Conservation (phyloP, 1,140 invertebrate genomes). For the Lutraria rhynchaena region DNA sequence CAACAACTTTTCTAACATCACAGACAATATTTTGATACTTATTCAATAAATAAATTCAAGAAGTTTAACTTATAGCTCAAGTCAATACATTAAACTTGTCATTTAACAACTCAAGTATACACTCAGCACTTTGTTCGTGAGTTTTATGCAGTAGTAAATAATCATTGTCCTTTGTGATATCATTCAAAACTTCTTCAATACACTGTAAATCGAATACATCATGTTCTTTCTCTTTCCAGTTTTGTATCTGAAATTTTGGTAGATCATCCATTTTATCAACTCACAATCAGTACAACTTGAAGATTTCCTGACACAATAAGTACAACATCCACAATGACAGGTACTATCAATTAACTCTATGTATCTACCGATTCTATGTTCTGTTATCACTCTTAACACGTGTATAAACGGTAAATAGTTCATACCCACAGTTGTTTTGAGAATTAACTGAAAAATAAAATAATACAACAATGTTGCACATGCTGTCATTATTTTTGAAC, state of each 20-base stretch:
- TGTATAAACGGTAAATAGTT: conserved; percentile 89
- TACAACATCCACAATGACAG: neutral
- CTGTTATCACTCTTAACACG: conserved; percentile 87
- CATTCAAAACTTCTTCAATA: neutral
- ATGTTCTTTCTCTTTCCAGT: neutral
- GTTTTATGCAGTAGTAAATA: neutral
- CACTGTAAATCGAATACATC: conserved; percentile 5
- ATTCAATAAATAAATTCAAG: no score
- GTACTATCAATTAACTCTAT: neutral
- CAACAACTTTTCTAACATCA: no score
- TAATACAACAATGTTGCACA: conserved; percentile 15
- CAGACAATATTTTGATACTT: no score
- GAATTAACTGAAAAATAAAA: conserved; percentile 82
- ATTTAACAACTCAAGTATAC: neutral
- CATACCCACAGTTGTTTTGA: conserved; percentile 92
- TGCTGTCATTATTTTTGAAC: no score
- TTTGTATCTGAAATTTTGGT: no score
- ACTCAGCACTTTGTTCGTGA: neutral
- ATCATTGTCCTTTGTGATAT: conserved; percentile 4
- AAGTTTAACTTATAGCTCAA: no score
- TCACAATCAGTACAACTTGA: no score
- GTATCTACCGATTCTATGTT: conserved; percentile 65
- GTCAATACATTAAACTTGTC: no score
- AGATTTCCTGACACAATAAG: no score
- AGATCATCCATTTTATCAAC: no score